Percentiles rank a stretch among this genome's conserved stretches.
These are phyloP conservation scores for Leistus spinibarbis DNA, from an alignment of 2,888 invertebrate genomes.

Conservation along the genomic window DNA sequence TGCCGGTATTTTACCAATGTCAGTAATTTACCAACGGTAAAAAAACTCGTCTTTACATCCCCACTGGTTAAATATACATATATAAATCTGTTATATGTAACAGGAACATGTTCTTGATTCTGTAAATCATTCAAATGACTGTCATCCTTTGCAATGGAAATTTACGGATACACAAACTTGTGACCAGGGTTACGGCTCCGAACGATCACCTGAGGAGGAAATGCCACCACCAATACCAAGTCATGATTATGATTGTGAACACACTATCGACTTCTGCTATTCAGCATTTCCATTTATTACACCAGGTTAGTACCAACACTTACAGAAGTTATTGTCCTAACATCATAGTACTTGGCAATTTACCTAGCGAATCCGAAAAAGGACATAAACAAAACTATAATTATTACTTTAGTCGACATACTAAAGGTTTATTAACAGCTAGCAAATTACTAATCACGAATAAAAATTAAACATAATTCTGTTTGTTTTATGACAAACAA, in stretches of 20 bases:
- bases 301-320: constrained; percentile 62
- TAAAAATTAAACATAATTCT: too few species aligned
- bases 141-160: constrained; percentile 55
- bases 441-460: too few species aligned
- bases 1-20: too few species aligned
- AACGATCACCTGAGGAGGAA: constrained; percentile 78
- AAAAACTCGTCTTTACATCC: too few species aligned
- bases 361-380: too few species aligned
- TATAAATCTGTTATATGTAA: constrained; percentile 5
- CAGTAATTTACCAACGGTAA: too few species aligned
- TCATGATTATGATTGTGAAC: constrained; percentile 62
- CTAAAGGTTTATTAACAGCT: too few species aligned
- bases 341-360: too few species aligned
- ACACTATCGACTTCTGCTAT: constrained; percentile 64
- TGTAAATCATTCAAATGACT: constrained; percentile 26
- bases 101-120: constrained; percentile 36
- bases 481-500: too few species aligned
- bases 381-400: too few species aligned
- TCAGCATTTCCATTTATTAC: constrained; percentile 71
- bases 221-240: constrained; percentile 69
- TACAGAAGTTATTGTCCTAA: too few species aligned
- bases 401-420: too few species aligned
- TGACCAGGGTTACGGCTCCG: constrained; percentile 79
- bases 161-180: constrained; percentile 58
- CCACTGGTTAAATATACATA: background rate